Percentiles rank a stretch among this genome's conserved stretches.
Conservation (phyloP, 2,113 vertebrate genomes). For the Plestiodon gilberti region DNA sequence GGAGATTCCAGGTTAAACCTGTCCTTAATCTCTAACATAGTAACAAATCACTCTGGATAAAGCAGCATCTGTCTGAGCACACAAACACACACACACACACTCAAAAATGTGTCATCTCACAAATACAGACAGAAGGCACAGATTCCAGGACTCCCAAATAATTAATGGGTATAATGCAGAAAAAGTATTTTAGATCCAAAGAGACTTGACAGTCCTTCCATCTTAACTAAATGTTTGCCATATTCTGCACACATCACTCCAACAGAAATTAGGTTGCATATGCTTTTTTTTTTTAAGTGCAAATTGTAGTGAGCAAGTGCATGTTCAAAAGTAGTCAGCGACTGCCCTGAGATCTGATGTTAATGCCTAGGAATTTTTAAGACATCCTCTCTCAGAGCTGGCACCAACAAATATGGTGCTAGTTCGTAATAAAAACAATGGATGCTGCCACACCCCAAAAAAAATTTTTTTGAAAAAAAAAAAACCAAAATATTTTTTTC, state of each 20-base stretch:
- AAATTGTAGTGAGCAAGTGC: background rate
- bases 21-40: slow-evolving; percentile 20
- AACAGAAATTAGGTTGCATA: background rate
- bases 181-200: background rate
- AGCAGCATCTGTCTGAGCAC: slow-evolving; percentile 14
- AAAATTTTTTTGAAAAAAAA: too few relatives aligned
- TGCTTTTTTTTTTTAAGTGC: too few relatives aligned
- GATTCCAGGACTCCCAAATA: background rate
- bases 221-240: background rate
- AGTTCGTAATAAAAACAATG: background rate
- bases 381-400: background rate
- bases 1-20: slow-evolving; percentile 11
- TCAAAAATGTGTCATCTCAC: background rate
- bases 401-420: background rate
- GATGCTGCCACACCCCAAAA: background rate
- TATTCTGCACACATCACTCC: background rate
- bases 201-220: background rate
- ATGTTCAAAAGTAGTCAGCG: background rate
- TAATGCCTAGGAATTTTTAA: background rate
- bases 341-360: background rate
- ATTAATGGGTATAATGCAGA: background rate
- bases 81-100: slow-evolving; percentile 7
- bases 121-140: background rate
- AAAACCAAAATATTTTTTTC: background rate
- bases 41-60: background rate